phyloP scores from a whole-genome alignment of 2,888 invertebrate species.

The Phaedon cochleariae region DNA sequence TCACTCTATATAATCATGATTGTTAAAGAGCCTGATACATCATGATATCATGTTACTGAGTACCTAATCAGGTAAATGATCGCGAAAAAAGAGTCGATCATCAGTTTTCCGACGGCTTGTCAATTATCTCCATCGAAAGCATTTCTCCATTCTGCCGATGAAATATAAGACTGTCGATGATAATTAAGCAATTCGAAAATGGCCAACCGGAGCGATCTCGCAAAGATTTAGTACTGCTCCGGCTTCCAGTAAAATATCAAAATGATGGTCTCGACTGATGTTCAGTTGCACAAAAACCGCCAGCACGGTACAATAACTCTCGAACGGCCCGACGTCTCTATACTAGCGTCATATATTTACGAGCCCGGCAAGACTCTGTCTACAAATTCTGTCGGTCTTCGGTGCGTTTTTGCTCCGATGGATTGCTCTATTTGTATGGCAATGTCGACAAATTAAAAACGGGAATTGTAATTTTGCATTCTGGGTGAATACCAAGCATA shows the following conservation, averaged over 20 bases:
- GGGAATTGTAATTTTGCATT: slow-evolving; percentile 26
- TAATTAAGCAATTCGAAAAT: slow-evolving; percentile 39
- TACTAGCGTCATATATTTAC: slow-evolving; percentile 52
- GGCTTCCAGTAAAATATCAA: slow-evolving; percentile 41
- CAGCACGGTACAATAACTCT: slow-evolving; percentile 46
- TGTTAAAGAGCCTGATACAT: too few species aligned
- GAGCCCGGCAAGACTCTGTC: slow-evolving; percentile 45
- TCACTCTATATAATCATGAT: too few species aligned
- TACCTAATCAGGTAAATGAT: too few species aligned
- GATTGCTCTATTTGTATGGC: slow-evolving; percentile 53
- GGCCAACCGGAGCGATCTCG: slow-evolving; percentile 14
- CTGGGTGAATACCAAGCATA: slow-evolving; percentile 24
- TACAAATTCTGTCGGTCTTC: slow-evolving; percentile 46
- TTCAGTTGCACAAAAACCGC: slow-evolving; percentile 42
- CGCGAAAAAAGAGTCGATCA: too few species aligned
- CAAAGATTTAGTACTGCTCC: slow-evolving; percentile 35
- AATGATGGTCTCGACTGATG: slow-evolving; percentile 41
- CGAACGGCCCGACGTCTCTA: slow-evolving; percentile 49
- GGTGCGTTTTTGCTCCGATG: slow-evolving; percentile 40
- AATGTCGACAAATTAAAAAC: slow-evolving; percentile 39
- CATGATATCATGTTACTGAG: too few species aligned
- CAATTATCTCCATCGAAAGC: background rate
- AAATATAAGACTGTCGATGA: slow-evolving; percentile 35
- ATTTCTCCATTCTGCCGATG: slow-evolving; percentile 2
- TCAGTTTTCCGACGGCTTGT: background rate